Evolutionary conservation across 2,888 invertebrate genomes (phyloP).

Genomic region (Balanococcus diminutus): DNA sequence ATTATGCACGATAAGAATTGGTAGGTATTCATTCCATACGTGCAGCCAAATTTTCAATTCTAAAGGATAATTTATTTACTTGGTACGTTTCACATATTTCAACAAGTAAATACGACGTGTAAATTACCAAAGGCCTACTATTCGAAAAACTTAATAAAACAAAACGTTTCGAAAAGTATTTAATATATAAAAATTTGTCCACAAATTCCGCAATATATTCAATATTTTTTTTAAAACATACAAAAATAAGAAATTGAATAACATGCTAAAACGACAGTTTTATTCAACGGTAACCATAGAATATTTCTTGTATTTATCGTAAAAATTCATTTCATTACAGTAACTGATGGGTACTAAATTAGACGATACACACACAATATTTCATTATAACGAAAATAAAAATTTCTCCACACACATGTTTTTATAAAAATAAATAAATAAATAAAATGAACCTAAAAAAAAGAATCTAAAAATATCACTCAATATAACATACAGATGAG

Average conservation of each 20-base stretch:
- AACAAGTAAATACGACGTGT: no score
- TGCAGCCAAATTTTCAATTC: no score
- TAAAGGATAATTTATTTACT: no score
- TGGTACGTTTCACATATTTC: no score
- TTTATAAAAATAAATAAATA: conserved; percentile 28
- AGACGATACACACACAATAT: not conserved
- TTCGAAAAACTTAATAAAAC: no score
- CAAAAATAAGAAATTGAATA: not conserved
- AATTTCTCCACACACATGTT: not conserved
- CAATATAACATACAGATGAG: not conserved
- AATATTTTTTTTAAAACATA: not conserved
- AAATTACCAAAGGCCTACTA: no score
- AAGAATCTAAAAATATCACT: conserved; percentile 23
- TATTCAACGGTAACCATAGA: conserved; percentile 20
- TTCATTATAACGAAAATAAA: conserved; percentile 26
- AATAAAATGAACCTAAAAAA: conserved; percentile 27
- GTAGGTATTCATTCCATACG: no score
- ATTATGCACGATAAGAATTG: no score
- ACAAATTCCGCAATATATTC: not conserved
- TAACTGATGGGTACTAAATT: not conserved
- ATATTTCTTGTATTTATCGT: not conserved
- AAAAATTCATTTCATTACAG: not conserved
- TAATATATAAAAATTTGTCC: not conserved
- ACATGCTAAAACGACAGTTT: not conserved
- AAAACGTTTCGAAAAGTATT: not conserved